These are phyloP conservation scores for Megaceryle alcyon DNA, from an alignment of 2,797 vertebrate species.

Conservation along the genomic window DNA sequence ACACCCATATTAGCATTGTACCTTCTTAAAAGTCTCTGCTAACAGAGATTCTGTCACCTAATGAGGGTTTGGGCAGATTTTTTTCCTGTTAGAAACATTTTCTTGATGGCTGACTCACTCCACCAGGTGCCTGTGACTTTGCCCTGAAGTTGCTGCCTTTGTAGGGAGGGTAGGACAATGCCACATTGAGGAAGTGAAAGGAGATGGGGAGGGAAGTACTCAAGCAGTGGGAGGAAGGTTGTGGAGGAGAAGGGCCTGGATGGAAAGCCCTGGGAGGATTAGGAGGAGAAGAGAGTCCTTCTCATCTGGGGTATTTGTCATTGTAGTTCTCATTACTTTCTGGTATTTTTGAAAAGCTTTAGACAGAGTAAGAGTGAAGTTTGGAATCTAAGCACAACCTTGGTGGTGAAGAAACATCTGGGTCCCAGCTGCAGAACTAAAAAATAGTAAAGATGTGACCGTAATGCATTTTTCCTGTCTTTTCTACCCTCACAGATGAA, in stretches of 20 bases:
- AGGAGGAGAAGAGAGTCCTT: neutral
- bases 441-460: neutral
- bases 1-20: fast-evolving
- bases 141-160: neutral
- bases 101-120: neutral
- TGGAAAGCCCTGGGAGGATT: neutral
- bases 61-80: neutral
- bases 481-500: conserved; percentile 82
- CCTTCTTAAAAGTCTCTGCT: neutral
- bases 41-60: neutral
- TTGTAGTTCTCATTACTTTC: neutral
- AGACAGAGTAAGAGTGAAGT: neutral
- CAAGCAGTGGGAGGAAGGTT: neutral
- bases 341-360: neutral
- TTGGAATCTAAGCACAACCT: neutral
- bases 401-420: neutral
- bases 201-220: neutral
- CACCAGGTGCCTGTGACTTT: neutral
- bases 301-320: neutral
- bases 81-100: neutral
- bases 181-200: neutral
- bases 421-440: neutral
- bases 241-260: neutral
- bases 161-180: neutral
- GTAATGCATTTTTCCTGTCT: conserved; percentile 5